phyloP scores from a whole-genome alignment of 2,797 vertebrate species.

The Allochrocebus solatus region DNA sequence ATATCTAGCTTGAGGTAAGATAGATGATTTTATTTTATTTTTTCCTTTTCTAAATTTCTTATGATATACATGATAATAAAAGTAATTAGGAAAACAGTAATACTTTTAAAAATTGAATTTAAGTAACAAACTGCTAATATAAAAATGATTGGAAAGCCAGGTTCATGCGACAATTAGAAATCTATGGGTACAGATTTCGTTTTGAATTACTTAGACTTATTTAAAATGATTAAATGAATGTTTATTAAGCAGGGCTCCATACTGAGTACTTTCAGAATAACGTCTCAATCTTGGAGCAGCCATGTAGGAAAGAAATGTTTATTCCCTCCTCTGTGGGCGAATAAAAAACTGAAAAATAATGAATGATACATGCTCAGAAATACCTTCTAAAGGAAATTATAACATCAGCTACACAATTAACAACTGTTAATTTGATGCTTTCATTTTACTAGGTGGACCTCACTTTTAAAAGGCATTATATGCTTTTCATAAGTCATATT shows the following conservation, averaged over 20 bases:
- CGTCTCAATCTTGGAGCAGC: background rate
- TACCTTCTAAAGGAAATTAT: background rate
- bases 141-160: background rate
- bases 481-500: background rate
- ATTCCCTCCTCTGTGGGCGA: background rate
- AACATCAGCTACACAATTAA: background rate
- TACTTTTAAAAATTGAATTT: background rate
- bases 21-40: background rate
- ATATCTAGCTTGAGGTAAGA: background rate
- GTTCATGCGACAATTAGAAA: background rate
- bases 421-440: background rate
- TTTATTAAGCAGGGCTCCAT: background rate
- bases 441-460: background rate
- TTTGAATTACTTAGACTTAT: background rate
- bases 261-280: background rate
- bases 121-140: background rate
- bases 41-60: background rate
- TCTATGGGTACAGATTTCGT: background rate
- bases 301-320: background rate
- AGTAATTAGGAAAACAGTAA: background rate
- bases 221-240: background rate
- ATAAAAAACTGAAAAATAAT: background rate
- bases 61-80: background rate
- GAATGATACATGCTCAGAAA: background rate
- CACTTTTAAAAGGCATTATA: background rate